phyloP scores from a whole-genome alignment of 2,888 invertebrate species.

The Boloria selene region DNA sequence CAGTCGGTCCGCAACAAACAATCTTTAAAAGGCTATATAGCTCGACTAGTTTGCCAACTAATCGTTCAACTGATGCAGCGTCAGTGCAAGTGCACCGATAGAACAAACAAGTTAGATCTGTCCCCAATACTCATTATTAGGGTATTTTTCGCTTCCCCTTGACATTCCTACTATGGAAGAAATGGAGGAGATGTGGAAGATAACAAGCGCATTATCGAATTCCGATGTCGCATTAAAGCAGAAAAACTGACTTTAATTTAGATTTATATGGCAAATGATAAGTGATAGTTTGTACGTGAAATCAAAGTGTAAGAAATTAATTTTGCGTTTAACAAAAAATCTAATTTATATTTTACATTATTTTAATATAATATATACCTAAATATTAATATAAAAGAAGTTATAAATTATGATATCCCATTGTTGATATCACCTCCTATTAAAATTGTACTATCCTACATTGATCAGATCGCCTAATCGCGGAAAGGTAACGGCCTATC shows the following conservation, averaged over 20 bases:
- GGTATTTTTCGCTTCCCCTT: constrained; percentile 74
- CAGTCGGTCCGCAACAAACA: constrained; percentile 37
- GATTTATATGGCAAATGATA: constrained; percentile 58
- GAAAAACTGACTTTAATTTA: constrained; percentile 75
- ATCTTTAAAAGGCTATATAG: constrained; percentile 30
- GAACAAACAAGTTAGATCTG: constrained; percentile 54
- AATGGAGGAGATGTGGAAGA: constrained; percentile 66
- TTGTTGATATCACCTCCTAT: constrained; percentile 15
- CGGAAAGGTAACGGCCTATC: constrained; percentile 46
- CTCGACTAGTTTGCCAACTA: constrained; percentile 32
- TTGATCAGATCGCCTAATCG: constrained; percentile 37
- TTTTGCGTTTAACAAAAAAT: background rate
- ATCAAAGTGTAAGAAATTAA: constrained; percentile 6
- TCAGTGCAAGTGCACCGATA: constrained; percentile 37
- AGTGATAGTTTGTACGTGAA: constrained; percentile 2
- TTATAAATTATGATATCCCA: background rate
- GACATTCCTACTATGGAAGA: constrained; percentile 58
- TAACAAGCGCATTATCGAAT: constrained; percentile 79
- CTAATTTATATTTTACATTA: no score
- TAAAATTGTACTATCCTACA: constrained; percentile 24
- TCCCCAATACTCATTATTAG: constrained; percentile 76
- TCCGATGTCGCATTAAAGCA: constrained; percentile 75
- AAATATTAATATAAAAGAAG: background rate
- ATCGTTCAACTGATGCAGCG: constrained; percentile 17
- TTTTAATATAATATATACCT: no score